These are phyloP conservation scores for Luperina nickerlii DNA, from an alignment of 2,888 invertebrate species.

Conservation along the genomic window DNA sequence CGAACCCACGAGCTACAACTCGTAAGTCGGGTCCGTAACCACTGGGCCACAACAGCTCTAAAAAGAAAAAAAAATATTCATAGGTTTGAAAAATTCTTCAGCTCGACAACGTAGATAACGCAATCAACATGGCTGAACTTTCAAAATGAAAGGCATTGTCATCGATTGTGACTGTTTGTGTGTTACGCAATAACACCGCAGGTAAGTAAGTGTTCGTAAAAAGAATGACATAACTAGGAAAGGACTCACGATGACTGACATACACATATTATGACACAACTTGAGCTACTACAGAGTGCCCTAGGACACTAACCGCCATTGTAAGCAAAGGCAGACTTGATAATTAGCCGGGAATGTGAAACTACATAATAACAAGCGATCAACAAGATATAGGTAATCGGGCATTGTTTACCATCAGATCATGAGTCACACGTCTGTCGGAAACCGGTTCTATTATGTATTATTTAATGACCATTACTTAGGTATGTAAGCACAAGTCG, in stretches of 20 bases:
- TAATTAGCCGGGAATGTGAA: conserved; percentile 38
- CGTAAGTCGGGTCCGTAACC: no score
- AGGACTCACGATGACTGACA: neutral
- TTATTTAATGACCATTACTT: conserved; percentile 40
- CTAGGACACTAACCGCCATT: neutral
- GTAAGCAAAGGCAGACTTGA: neutral
- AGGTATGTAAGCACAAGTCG: no score
- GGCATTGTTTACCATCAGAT: conserved; percentile 52
- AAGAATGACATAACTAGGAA: neutral
- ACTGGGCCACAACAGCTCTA: no score
- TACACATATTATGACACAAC: neutral
- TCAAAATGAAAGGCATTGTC: neutral
- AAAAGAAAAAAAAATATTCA: no score
- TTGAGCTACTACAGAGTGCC: neutral
- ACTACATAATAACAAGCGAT: conserved; percentile 33
- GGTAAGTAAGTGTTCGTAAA: neutral
- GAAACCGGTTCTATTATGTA: conserved; percentile 43
- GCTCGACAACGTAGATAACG: no score
- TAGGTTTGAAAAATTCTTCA: neutral
- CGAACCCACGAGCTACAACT: no score
- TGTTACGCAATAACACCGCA: neutral
- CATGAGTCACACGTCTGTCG: conserved; percentile 42
- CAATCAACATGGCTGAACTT: no score
- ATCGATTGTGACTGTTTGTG: neutral
- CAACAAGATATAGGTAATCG: conserved; percentile 25